phyloP scores from a whole-genome alignment of 2,797 vertebrate species.

The Triplophysa bombifrons region DNA sequence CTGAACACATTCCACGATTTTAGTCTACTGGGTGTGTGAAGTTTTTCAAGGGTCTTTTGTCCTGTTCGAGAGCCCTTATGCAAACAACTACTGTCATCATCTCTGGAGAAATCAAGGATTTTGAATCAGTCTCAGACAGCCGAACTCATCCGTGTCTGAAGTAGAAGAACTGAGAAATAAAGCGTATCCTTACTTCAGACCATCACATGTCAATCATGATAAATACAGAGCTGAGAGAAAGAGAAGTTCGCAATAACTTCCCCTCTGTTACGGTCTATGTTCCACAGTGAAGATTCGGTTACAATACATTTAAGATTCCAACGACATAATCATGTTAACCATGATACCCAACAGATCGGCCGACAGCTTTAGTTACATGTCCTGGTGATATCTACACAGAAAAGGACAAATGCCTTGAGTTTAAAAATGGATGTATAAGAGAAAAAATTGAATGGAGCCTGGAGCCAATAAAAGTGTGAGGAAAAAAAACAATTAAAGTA shows the following conservation, averaged over 20 bases:
- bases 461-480: too few species aligned
- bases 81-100: conserved; percentile 43
- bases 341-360: too few species aligned
- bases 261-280: background rate
- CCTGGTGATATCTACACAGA: too few species aligned
- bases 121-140: conserved; percentile 55
- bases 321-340: background rate
- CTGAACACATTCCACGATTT: background rate
- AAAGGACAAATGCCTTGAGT: too few species aligned
- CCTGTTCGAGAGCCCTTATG: conserved; percentile 31
- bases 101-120: conserved; percentile 58
- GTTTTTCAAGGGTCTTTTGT: conserved; percentile 7
- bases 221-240: conserved; percentile 32
- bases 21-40: background rate
- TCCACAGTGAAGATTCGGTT: background rate
- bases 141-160: conserved; percentile 56
- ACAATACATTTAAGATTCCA: background rate
- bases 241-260: conserved; percentile 10
- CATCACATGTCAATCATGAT: conserved; percentile 50
- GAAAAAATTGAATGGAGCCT: too few species aligned
- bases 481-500: too few species aligned
- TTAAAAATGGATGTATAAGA: too few species aligned
- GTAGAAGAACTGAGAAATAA: conserved; percentile 42
- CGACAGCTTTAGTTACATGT: too few species aligned
- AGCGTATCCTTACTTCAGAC: conserved; percentile 53